Evolutionary conservation across 2,888 invertebrate genomes (phyloP).

Genomic region (Xylota sylvarum): DNA sequence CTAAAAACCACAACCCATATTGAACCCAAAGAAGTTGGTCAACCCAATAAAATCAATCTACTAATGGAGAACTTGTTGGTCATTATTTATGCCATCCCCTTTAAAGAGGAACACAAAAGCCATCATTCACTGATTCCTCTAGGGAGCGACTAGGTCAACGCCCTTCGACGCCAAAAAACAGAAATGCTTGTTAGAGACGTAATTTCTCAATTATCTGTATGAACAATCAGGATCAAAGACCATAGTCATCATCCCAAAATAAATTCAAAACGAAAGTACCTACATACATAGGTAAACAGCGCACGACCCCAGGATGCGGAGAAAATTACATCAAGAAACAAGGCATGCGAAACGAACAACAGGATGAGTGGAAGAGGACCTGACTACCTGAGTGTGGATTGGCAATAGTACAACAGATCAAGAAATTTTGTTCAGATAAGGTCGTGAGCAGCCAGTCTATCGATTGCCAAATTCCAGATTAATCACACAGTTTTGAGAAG

Average conservation of each 20-base stretch:
- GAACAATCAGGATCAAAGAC: neutral
- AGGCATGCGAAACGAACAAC: too few species aligned
- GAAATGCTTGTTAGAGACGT: too few species aligned
- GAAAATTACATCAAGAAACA: too few species aligned
- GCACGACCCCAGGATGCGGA: too few species aligned
- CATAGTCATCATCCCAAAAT: neutral
- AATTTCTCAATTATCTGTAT: neutral
- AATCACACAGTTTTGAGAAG: neutral
- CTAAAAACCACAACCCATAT: neutral
- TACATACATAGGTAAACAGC: too few species aligned
- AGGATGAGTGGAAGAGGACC: too few species aligned
- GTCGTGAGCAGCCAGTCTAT: too few species aligned
- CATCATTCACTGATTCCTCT: neutral
- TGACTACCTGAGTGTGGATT: too few species aligned
- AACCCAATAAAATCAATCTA: neutral
- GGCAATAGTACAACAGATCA: too few species aligned
- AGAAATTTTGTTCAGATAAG: too few species aligned
- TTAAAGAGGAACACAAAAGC: too few species aligned
- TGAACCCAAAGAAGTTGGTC: neutral
- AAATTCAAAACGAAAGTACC: too few species aligned
- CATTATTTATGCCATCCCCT: neutral
- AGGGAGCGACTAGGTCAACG: neutral
- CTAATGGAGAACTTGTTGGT: neutral
- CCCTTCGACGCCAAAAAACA: neutral
- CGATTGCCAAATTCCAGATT: neutral